phyloP scores from a whole-genome alignment of 2,888 invertebrate species.

The Drosophila colorata region DNA sequence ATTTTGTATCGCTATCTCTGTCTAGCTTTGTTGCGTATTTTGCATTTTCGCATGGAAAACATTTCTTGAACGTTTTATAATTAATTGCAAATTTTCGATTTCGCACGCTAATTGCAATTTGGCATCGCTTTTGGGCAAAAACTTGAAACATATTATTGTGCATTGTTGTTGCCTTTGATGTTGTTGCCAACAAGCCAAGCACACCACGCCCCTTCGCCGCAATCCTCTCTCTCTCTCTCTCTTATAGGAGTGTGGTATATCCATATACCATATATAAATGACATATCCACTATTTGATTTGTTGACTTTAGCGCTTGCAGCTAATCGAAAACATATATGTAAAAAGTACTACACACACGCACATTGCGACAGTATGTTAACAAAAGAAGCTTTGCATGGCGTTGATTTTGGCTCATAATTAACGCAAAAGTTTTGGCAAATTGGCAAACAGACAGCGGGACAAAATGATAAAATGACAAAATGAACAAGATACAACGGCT shows the following conservation, averaged over 20 bases:
- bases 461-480: slow-evolving; percentile 47
- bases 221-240: slow-evolving; percentile 2
- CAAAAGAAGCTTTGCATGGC: slow-evolving; percentile 59
- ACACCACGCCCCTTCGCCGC: too few relatives aligned
- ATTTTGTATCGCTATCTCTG: not conserved
- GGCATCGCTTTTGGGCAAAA: slow-evolving; percentile 49
- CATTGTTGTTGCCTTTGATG: slow-evolving; percentile 22
- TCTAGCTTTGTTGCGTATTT: not conserved
- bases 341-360: slow-evolving; percentile 43
- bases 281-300: slow-evolving; percentile 64
- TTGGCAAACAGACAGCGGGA: slow-evolving; percentile 67
- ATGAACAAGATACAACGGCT: slow-evolving; percentile 51
- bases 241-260: not conserved
- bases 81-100: slow-evolving; percentile 70
- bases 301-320: slow-evolving; percentile 75
- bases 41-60: slow-evolving; percentile 18
- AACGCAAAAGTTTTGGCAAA: slow-evolving; percentile 78
- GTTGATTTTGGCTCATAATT: slow-evolving; percentile 76
- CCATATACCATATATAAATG: slow-evolving; percentile 3
- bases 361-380: slow-evolving; percentile 24
- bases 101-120: slow-evolving; percentile 70
- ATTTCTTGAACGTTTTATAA: slow-evolving; percentile 57
- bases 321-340: slow-evolving; percentile 77
- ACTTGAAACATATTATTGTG: slow-evolving; percentile 26
- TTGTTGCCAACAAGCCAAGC: slow-evolving; percentile 32